Conservation (phyloP, 2,888 invertebrate genomes). For the Agrotis segetum region DNA sequence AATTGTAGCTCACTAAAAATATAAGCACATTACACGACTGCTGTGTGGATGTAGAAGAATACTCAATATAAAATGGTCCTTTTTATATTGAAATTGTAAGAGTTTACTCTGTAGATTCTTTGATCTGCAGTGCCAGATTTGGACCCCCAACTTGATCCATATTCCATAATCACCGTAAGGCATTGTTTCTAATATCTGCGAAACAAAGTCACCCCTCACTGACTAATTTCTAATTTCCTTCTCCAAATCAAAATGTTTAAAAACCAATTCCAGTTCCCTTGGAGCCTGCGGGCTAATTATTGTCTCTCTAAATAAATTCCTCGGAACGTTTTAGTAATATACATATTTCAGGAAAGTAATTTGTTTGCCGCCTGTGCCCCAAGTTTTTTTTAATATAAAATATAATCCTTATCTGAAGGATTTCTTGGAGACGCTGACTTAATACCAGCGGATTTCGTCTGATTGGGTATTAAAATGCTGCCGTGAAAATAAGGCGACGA, state of each 20-base stretch:
- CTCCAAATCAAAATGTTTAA: constrained; percentile 53
- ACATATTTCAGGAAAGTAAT: constrained; percentile 41
- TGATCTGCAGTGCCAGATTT: not conserved
- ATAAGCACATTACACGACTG: not conserved
- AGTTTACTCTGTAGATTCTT: not conserved
- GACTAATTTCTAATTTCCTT: constrained; percentile 37
- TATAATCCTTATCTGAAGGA: constrained; percentile 37
- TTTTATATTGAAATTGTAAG: no score
- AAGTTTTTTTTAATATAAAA: constrained; percentile 40
- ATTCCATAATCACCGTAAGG: constrained; percentile 1
- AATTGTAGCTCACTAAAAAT: not conserved
- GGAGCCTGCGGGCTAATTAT: constrained; percentile 36
- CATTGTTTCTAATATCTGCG: constrained; percentile 17
- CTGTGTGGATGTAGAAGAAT: not conserved
- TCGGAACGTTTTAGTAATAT: constrained; percentile 37
- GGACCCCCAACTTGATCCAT: not conserved
- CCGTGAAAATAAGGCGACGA: not conserved
- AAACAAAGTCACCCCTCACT: constrained; percentile 12
- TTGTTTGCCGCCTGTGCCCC: constrained; percentile 37
- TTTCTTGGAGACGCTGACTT: constrained; percentile 24
- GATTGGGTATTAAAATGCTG: constrained; percentile 41
- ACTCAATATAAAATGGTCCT: no score
- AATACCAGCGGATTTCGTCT: constrained; percentile 16
- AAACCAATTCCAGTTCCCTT: constrained; percentile 35
- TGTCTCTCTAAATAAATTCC: constrained; percentile 47